These are phyloP conservation scores for Butorides virescens DNA, from an alignment of 2,113 vertebrate species.

Conservation along the genomic window DNA sequence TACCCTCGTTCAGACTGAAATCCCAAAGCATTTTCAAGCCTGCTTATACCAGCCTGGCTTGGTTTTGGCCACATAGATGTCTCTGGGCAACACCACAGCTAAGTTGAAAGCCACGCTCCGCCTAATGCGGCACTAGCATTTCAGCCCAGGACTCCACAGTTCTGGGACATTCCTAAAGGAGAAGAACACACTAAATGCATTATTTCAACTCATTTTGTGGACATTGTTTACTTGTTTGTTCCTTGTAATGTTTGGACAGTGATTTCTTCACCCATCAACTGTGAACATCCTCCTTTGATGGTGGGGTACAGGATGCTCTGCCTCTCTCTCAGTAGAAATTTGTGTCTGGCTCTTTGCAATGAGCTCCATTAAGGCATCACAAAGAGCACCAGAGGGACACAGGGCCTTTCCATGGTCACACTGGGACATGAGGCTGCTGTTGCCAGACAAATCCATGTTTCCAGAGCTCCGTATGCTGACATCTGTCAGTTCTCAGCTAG, in stretches of 20 bases:
- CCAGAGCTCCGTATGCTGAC: background rate
- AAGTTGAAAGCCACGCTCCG: background rate
- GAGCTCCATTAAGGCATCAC: background rate
- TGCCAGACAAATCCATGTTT: background rate
- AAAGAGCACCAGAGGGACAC: background rate
- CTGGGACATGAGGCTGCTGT: background rate
- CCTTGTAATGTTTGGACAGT: background rate
- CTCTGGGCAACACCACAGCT: background rate
- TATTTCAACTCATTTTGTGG: background rate
- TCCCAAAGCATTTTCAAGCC: background rate
- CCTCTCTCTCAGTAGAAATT: too few species aligned
- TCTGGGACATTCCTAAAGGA: background rate
- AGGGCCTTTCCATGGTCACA: background rate
- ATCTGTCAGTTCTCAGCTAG: background rate
- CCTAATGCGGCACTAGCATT: background rate
- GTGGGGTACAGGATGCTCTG: background rate
- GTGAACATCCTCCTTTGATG: background rate
- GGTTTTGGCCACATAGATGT: background rate
- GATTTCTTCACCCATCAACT: rapidly evolving
- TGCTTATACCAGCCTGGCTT: background rate
- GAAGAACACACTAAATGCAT: background rate
- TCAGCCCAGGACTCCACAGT: background rate
- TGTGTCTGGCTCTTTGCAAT: background rate
- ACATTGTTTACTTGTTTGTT: background rate
- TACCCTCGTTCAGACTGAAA: background rate